phyloP scores from a whole-genome alignment of 2,797 vertebrate genomes.

The Alectoris magna region DNA sequence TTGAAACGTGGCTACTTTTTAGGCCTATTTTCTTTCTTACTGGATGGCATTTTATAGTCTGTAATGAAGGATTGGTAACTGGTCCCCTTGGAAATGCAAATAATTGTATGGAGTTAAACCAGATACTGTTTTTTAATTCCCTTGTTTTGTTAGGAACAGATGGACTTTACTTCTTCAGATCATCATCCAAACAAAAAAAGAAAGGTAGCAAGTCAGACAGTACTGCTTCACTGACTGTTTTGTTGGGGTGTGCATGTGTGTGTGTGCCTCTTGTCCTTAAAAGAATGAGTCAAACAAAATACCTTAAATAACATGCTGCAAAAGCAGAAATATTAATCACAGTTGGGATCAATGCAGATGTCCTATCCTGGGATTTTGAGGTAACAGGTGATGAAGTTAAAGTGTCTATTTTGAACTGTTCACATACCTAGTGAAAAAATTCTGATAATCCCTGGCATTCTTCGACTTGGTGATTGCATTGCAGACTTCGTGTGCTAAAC shows the following conservation, averaged over 20 bases:
- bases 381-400: neutral
- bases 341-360: neutral
- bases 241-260: constrained; percentile 23
- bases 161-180: constrained; percentile 91
- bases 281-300: neutral
- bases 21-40: neutral
- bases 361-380: neutral
- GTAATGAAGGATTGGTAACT: neutral
- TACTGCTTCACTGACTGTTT: neutral
- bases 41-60: neutral
- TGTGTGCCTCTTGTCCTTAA: neutral
- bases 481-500: neutral
- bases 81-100: constrained; percentile 6
- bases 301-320: constrained; percentile 53
- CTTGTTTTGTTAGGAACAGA: constrained; percentile 85
- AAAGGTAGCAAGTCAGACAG: constrained; percentile 84
- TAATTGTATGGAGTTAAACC: constrained; percentile 29
- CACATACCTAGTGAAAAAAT: neutral
- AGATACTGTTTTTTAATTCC: constrained; percentile 61
- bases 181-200: constrained; percentile 93
- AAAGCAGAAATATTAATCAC: constrained; percentile 68
- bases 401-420: neutral
- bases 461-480: neutral
- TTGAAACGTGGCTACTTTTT: neutral
- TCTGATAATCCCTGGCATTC: neutral